Percentiles rank a stretch among this genome's conserved stretches.
phyloP scores from a whole-genome alignment of 2,113 vertebrate genomes.

The Aplodontia rufa region DNA sequence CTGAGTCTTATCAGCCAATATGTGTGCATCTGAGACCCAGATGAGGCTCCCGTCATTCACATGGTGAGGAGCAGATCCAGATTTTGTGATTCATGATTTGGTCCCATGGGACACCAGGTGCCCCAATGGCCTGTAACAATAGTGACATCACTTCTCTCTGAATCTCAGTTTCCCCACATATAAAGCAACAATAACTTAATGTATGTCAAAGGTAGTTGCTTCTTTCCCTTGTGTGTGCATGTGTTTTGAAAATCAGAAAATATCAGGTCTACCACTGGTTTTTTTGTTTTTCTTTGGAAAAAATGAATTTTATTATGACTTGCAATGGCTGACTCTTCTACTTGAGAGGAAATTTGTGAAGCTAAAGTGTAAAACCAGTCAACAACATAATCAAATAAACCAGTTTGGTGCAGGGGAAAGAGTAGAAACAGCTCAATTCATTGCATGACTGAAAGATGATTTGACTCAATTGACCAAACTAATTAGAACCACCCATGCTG shows the following conservation, averaged over 20 bases:
- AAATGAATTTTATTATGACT: background rate
- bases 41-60: background rate
- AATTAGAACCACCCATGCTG: constrained; percentile 24
- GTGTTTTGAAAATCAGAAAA: background rate
- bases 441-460: background rate
- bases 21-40: background rate
- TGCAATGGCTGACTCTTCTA: background rate
- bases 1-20: background rate
- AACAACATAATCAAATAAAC: background rate
- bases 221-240: background rate
- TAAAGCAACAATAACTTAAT: background rate
- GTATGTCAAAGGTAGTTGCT: background rate
- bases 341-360: background rate
- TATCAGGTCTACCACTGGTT: background rate
- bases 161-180: background rate
- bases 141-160: background rate
- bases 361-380: constrained; percentile 23
- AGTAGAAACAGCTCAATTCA: background rate
- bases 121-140: background rate
- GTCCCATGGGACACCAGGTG: background rate
- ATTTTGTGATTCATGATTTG: background rate
- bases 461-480: background rate
- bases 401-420: background rate
- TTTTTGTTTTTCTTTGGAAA: background rate
- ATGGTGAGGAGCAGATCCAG: background rate